Conservation (phyloP, 2,797 vertebrate genomes). For the Spondyliosoma cantharus region DNA sequence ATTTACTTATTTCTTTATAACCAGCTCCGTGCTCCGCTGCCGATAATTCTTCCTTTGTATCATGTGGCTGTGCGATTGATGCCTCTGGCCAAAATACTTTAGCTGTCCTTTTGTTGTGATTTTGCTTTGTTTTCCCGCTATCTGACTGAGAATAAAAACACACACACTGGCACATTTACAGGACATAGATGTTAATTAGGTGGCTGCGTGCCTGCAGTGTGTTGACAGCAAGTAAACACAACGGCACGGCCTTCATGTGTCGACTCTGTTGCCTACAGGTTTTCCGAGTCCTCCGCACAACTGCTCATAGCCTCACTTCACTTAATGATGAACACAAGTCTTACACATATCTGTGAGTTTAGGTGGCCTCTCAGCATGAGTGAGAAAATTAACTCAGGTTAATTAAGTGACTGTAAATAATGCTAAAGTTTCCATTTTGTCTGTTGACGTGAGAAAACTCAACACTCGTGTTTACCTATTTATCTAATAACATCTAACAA, state of each 20-base stretch:
- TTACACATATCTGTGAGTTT: background rate
- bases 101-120: slow-evolving; percentile 35
- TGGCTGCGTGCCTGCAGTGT: slow-evolving; percentile 51
- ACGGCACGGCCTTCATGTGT: slow-evolving; percentile 49
- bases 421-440: background rate
- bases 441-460: background rate
- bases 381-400: slow-evolving; percentile 19
- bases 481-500: background rate
- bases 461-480: background rate
- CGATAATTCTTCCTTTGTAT: slow-evolving; percentile 29
- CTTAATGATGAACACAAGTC: slow-evolving; percentile 2
- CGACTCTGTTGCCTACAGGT: slow-evolving; percentile 25
- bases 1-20: slow-evolving; percentile 62
- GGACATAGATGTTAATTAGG: slow-evolving; percentile 66
- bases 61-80: slow-evolving; percentile 17
- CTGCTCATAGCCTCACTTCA: slow-evolving; percentile 9
- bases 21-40: slow-evolving; percentile 21
- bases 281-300: slow-evolving; percentile 10
- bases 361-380: slow-evolving; percentile 4
- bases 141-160: slow-evolving; percentile 54
- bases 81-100: slow-evolving; percentile 34
- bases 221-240: slow-evolving; percentile 62
- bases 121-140: slow-evolving; percentile 47
- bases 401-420: slow-evolving; percentile 11
- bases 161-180: slow-evolving; percentile 50